A percentile compares a stretch with the other conserved stretches of the same genome.
Conservation (phyloP, 1,140 invertebrate species). For the Drosophila carrolli region DNA sequence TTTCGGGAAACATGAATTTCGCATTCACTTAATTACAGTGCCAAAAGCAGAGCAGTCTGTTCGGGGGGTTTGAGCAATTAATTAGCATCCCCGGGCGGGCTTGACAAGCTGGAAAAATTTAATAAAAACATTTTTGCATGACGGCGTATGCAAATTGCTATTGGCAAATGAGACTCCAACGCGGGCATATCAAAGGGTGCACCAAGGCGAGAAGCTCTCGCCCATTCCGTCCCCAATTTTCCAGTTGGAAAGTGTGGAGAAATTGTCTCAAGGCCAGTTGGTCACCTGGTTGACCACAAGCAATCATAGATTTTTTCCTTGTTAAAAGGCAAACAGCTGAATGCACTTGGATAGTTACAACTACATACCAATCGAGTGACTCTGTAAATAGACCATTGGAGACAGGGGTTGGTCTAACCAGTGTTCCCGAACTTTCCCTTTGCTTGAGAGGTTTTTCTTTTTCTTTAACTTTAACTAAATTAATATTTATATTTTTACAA, state of each 20-base stretch:
- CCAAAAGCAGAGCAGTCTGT: background rate
- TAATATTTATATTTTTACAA: no score
- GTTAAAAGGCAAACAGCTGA: conserved; percentile 73
- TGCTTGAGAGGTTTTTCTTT: background rate
- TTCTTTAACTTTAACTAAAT: no score
- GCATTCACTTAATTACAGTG: conserved; percentile 79
- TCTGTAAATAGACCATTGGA: background rate
- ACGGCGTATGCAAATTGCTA: conserved; percentile 78
- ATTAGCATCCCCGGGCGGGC: conserved; percentile 48
- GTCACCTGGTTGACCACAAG: conserved; percentile 49
- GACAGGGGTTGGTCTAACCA: conserved; percentile 18
- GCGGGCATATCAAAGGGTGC: conserved; percentile 68
- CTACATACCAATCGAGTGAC: background rate
- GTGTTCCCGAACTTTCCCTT: no score
- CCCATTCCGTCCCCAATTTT: background rate
- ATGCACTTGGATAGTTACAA: conserved; percentile 53
- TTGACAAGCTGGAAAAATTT: conserved; percentile 49
- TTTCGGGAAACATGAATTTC: conserved; percentile 76
- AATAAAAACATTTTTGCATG: conserved; percentile 78
- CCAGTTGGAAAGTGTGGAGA: conserved; percentile 39
- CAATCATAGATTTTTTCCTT: conserved; percentile 31
- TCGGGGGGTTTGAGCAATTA: conserved; percentile 44
- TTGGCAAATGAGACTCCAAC: conserved; percentile 27
- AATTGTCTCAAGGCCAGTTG: conserved; percentile 68
- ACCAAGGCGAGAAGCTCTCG: conserved; percentile 45